Percentiles rank a stretch among this genome's conserved stretches.
Evolutionary conservation across 2,888 invertebrate species (phyloP).

Genomic region (Lordiphosa andalusiaca): DNA sequence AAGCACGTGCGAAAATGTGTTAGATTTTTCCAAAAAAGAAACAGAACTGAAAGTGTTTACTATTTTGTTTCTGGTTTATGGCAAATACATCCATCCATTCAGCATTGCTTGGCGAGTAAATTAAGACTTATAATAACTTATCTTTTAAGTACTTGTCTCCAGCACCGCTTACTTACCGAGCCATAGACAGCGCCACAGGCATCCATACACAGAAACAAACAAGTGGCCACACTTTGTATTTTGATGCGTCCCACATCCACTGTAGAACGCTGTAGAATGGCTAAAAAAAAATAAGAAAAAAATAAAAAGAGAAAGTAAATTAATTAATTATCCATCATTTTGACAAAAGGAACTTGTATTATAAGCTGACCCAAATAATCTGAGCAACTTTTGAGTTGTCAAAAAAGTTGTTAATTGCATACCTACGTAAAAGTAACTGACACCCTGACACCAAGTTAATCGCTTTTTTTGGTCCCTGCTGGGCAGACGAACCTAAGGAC

Average conservation of each 20-base stretch:
- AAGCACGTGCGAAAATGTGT: too few relatives aligned
- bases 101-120: too few relatives aligned
- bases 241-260: conserved; percentile 90
- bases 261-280: conserved; percentile 85
- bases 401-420: conserved; percentile 54
- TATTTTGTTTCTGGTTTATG: too few relatives aligned
- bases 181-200: conserved; percentile 92
- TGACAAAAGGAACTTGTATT: conserved; percentile 18
- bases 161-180: conserved; percentile 86
- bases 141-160: too few relatives aligned
- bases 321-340: conserved; percentile 62
- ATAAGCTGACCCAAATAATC: conserved; percentile 28
- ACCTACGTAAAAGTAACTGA: conserved; percentile 27
- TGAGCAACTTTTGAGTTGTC: conserved; percentile 55
- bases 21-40: too few relatives aligned
- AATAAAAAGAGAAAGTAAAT: conserved; percentile 56
- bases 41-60: too few relatives aligned
- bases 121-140: too few relatives aligned
- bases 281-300: conserved; percentile 39
- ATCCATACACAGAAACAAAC: conserved; percentile 94
- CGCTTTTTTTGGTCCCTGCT: too few relatives aligned
- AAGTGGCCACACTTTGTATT: conserved; percentile 93
- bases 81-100: too few relatives aligned
- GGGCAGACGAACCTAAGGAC: too few relatives aligned
- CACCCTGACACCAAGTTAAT: conserved; percentile 22